phyloP scores from a whole-genome alignment of 1,140 invertebrate genomes.

The Drosophila nebulosa region DNA sequence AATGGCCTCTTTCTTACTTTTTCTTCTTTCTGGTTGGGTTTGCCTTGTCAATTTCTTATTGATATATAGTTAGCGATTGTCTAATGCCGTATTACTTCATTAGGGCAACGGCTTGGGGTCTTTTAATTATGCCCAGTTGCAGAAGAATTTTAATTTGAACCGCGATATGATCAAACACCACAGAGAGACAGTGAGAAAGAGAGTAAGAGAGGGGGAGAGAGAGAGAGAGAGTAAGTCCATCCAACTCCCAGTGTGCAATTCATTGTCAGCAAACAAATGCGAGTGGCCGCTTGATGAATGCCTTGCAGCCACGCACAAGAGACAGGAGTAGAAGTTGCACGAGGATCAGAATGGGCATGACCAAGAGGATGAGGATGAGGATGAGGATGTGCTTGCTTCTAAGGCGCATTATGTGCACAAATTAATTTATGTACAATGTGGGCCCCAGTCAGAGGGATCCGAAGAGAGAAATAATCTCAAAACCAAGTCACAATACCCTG shows the following conservation, averaged over 20 bases:
- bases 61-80: conserved; percentile 51
- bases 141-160: conserved; percentile 70
- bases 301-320: conserved; percentile 61
- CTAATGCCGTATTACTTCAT: conserved; percentile 68
- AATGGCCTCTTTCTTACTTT: too few species aligned
- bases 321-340: conserved; percentile 13
- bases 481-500: too few species aligned
- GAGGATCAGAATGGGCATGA: neutral
- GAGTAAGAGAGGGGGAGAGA: too few species aligned
- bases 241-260: conserved; percentile 60
- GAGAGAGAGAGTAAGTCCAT: too few species aligned
- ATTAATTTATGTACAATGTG: conserved; percentile 70
- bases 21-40: neutral
- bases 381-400: conserved; percentile 35
- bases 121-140: conserved; percentile 63
- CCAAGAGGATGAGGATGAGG: neutral
- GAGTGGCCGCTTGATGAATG: conserved; percentile 70
- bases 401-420: conserved; percentile 71
- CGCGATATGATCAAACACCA: neutral
- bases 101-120: conserved; percentile 45
- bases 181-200: too few species aligned
- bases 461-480: neutral
- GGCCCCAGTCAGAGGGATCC: neutral
- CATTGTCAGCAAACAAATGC: conserved; percentile 80
- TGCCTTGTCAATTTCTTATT: conserved; percentile 45